Evolutionary conservation across 2,113 vertebrate species (phyloP), one percentile per base, ranked within the genome.

Genomic region (Syrrhaptes paradoxus): DNA sequence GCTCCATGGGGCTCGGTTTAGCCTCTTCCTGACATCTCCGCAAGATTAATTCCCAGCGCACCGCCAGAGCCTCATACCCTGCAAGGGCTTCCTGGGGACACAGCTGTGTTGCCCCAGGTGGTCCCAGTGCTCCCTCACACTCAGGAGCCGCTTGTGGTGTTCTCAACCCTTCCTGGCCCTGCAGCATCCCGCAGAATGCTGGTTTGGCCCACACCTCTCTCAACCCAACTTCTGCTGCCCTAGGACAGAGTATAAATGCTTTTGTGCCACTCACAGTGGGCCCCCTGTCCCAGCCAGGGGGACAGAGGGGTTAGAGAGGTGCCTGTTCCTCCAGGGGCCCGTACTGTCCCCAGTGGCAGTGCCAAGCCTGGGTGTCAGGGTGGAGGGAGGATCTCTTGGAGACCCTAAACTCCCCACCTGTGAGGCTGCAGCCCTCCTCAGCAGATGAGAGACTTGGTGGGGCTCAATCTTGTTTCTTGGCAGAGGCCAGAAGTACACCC

Each of bases 341-440:
- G 5, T 55, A 31, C 28, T 3, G 3, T 70, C 67, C 36, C 48
- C 71, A 15, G 34, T 32, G 11, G 51, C 11, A 72, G 36, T 66
- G 51, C 38, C 58, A 72, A 58, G 28, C 22, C 13, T 3, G 0
- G n/a, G 13, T 17, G 17, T 36, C 2, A 1, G 1, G 0, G 5
- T 45, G 16, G 26, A 3, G 1, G 36, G 46, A 62, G 24, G 24
- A 46, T 58, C 24, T 24, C 2, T 1, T 9, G 38, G 45, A 68
- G 38, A 85, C 18, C 10, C 24, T 6, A 3, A 38, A n/a, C 25
- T 79, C 18, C 34, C 38, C 28, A 59, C 24, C n/a, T n/a, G 25
- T 4, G 6, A 25, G 6, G 71, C 34, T 46, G 38, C 54, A 85
- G 45, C 31, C 34, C 28, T 72, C 18, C 32, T 70, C 10, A 13